Conservation (phyloP, 2,888 invertebrate species). For the Epinotia bilunana region DNA sequence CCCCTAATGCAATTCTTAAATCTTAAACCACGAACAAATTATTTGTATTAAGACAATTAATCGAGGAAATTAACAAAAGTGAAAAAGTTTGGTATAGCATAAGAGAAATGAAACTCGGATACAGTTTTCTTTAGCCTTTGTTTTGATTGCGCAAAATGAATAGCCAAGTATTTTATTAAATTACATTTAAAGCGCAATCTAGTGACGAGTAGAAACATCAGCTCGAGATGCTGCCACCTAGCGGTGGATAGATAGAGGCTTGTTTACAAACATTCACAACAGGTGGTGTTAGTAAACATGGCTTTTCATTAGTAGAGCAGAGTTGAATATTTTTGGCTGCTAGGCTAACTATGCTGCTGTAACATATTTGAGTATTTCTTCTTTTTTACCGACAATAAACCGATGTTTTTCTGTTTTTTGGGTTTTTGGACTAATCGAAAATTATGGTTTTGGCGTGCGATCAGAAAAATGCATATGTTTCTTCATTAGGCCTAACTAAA, state of each 20-base stretch:
- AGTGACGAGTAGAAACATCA: background rate
- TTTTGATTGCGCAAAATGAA: background rate
- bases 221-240: constrained; percentile 12
- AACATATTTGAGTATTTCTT: too few relatives aligned
- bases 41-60: too few relatives aligned
- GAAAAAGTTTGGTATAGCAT: background rate
- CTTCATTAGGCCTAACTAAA: too few relatives aligned
- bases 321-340: too few relatives aligned
- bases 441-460: too few relatives aligned
- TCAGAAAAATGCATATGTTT: too few relatives aligned
- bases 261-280: constrained; percentile 46
- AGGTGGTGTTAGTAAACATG: constrained; percentile 34
- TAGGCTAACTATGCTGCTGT: too few relatives aligned
- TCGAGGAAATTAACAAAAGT: background rate
- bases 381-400: too few relatives aligned
- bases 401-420: too few relatives aligned
- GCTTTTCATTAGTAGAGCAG: too few relatives aligned
- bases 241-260: constrained; percentile 6
- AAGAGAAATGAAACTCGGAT: background rate
- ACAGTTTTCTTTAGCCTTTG: background rate
- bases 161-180: constrained; percentile 13
- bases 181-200: constrained; percentile 20
- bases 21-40: too few relatives aligned
- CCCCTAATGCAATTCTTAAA: background rate
- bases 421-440: too few relatives aligned